Conservation (phyloP, 2,888 invertebrate genomes). For the Drosophila algonquin region DNA sequence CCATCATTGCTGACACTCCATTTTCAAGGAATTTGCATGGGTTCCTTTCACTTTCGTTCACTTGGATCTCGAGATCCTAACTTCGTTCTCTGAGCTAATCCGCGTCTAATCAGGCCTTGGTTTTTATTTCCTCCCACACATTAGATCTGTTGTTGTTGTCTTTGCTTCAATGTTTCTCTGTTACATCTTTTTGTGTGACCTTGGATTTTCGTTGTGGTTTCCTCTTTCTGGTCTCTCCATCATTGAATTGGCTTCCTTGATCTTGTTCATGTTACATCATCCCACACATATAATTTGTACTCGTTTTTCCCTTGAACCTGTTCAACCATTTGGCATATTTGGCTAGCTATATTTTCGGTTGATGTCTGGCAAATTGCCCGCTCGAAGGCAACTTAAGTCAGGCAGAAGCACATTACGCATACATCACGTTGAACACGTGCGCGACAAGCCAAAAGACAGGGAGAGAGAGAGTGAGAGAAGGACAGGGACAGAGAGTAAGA, state of each 20-base stretch:
- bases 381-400: conserved; percentile 45
- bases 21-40: too few relatives aligned
- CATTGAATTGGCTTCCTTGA: conserved; percentile 1
- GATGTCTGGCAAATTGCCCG: conserved; percentile 41
- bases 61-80: too few relatives aligned
- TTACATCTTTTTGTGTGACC: conserved; percentile 1
- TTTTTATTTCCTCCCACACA: too few relatives aligned
- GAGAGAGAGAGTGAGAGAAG: neutral
- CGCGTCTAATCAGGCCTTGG: too few relatives aligned
- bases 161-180: neutral
- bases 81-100: too few relatives aligned
- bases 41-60: too few relatives aligned
- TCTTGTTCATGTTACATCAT: conserved; percentile 21
- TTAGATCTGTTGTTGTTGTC: too few relatives aligned
- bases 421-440: conserved; percentile 59
- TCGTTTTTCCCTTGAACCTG: conserved; percentile 14
- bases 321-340: conserved; percentile 25
- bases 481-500: neutral
- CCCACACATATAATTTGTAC: neutral
- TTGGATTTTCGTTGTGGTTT: neutral
- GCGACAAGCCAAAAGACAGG: conserved; percentile 34
- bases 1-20: too few relatives aligned
- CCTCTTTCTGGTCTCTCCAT: conserved; percentile 9
- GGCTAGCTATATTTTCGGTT: conserved; percentile 2
- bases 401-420: conserved; percentile 74